Evolutionary conservation across 2,113 vertebrate species (phyloP).

Genomic region (Bucco capensis): DNA sequence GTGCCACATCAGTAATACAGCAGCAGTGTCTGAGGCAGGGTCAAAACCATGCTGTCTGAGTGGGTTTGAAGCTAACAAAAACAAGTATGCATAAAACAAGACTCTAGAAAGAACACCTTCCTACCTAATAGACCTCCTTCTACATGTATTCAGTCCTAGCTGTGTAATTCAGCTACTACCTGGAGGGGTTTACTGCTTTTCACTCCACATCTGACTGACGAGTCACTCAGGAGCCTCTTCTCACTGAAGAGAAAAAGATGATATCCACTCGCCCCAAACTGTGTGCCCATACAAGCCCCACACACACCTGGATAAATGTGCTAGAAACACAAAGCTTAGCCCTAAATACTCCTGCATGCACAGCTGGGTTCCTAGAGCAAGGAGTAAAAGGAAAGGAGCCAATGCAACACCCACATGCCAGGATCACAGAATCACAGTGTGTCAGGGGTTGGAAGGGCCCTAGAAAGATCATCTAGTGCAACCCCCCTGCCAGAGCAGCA

Average conservation of each 20-base stretch:
- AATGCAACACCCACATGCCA: too few relatives aligned
- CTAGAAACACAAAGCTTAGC: background rate
- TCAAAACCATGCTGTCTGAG: background rate
- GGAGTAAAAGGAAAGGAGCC: background rate
- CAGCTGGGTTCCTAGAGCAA: rapidly evolving
- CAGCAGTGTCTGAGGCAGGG: background rate
- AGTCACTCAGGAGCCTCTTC: background rate
- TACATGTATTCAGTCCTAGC: background rate
- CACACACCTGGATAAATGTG: background rate
- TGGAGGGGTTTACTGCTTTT: background rate
- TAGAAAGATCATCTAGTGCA: too few relatives aligned
- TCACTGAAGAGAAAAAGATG: background rate
- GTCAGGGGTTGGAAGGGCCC: too few relatives aligned
- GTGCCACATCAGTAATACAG: background rate
- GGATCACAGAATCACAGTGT: too few relatives aligned
- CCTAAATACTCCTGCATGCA: background rate
- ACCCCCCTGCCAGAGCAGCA: too few relatives aligned
- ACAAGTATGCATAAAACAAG: background rate
- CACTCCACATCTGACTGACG: background rate
- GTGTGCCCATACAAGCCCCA: background rate
- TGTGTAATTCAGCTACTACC: background rate
- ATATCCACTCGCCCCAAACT: background rate
- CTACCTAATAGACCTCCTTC: background rate
- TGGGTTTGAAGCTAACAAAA: background rate
- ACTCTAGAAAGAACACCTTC: background rate